Evolutionary conservation across 2,797 vertebrate genomes (phyloP).

Genomic region (Merluccius polli): DNA sequence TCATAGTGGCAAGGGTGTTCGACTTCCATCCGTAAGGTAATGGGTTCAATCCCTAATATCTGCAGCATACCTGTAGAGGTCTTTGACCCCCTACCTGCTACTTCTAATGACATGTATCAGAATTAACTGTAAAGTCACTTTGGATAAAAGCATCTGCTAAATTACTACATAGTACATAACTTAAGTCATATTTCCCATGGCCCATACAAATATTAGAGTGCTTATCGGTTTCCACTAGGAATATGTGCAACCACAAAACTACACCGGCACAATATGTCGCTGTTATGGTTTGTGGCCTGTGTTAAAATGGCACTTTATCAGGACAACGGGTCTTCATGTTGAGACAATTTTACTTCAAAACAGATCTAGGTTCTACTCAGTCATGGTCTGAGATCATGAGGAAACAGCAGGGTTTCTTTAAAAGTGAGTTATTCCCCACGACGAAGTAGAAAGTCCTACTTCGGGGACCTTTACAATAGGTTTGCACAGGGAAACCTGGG

Average conservation of each 20-base stretch:
- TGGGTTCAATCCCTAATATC: background rate
- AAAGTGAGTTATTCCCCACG: conserved; percentile 23
- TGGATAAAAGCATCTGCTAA: background rate
- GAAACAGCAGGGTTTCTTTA: conserved; percentile 20
- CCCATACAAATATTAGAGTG: background rate
- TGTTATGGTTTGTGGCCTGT: background rate
- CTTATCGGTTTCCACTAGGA: background rate
- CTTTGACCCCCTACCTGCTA: background rate
- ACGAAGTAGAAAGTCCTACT: background rate
- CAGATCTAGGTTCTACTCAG: background rate
- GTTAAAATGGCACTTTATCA: background rate
- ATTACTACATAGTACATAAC: background rate
- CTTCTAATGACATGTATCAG: background rate
- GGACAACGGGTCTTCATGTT: background rate
- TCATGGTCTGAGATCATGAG: conserved; percentile 16
- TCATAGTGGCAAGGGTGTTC: background rate
- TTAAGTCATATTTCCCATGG: background rate
- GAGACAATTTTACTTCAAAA: background rate
- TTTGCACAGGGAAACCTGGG: conserved; percentile 36
- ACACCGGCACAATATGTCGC: background rate
- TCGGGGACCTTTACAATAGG: conserved; percentile 27
- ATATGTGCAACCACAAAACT: background rate
- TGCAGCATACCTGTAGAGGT: background rate
- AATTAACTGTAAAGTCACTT: background rate
- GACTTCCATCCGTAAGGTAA: background rate